Evolutionary conservation across 2,888 invertebrate genomes (phyloP).

Genomic region (Ectobius pallidus): DNA sequence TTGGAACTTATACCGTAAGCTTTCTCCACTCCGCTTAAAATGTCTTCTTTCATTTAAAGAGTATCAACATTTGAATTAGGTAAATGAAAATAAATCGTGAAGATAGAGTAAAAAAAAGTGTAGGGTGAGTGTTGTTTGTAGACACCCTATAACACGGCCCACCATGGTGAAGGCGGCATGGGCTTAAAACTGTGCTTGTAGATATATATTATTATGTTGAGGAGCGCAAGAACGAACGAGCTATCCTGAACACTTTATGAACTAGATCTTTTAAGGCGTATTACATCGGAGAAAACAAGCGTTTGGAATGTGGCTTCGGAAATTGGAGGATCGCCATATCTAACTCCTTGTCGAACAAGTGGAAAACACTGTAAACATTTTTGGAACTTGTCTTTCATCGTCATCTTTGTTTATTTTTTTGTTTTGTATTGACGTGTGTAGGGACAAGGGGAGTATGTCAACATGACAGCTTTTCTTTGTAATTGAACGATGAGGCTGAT

Average conservation of each 20-base stretch:
- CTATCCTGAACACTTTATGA: slow-evolving; percentile 15
- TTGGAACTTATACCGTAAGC: too few species aligned
- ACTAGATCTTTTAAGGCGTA: slow-evolving; percentile 13
- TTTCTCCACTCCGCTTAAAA: too few species aligned
- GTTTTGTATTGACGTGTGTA: not conserved
- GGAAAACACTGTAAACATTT: slow-evolving; percentile 2
- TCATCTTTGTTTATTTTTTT: not conserved
- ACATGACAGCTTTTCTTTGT: not conserved
- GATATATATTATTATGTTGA: slow-evolving; percentile 24
- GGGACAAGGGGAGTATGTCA: not conserved
- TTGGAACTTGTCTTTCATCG: slow-evolving; percentile 6
- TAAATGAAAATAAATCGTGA: too few species aligned
- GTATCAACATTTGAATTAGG: too few species aligned
- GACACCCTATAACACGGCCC: slow-evolving; percentile 8
- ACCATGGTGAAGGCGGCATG: slow-evolving; percentile 9
- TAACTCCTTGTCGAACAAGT: slow-evolving; percentile 10
- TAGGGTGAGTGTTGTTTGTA: not conserved
- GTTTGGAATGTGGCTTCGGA: slow-evolving; percentile 24
- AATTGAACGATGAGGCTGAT: not conserved
- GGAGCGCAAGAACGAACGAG: slow-evolving; percentile 18
- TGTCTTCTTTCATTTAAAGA: too few species aligned
- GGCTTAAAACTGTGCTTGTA: not conserved
- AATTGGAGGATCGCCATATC: slow-evolving; percentile 12
- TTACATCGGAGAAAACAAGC: slow-evolving; percentile 19
- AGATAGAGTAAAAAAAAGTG: too few species aligned